Base-by-base conservation (phyloP, 1,140 invertebrate species). In the Heliconius hewitsoni region DNA sequence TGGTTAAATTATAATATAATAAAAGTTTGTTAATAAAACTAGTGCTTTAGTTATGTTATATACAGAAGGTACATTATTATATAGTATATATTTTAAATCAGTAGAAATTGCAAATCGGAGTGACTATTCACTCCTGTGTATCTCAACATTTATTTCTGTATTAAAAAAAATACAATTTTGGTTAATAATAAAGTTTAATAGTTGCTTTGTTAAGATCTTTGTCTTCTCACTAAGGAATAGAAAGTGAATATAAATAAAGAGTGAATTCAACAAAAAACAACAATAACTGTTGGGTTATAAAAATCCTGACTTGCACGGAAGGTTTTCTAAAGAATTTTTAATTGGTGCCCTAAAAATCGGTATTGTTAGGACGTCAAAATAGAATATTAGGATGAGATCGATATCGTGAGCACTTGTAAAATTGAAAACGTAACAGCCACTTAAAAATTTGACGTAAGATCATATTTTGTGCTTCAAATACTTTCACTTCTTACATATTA, bases 231-330 rank as follows among this genome's bases (percentile, higher is more conserved):
- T 66, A 66, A 27, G 11, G 60, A 57, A 57, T 9, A 23, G 60
- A 66, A 66, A 66, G 60, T 66, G 60, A 66, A 66, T 27, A 16
- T 4, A 23, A 57, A 66, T 66, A 66, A 66, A 27, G 27, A 66
- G 23, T 66, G 23, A 27, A 66, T 66, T 13, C 4, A 13, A 66
- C n/a, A 66, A 66, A 66, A 66, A 66, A 66, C n/a, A 66, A 30
- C 60, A 66, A 66, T 66, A 66, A 66, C 23, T 30, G 4, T 66
- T 66, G 60, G 60, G 60, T 66, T 19, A 30, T 66, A 30, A 27
- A 27, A 66, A 66, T 66, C 23, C 60, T 66, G 60, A 66, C 60
- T 66, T 66, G 60, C 60, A 66, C 23, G 55, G 55, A 57, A 66
- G 60, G 27, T 66, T 30, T 66, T 66, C 23, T 66, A 30, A 4